Conservation (phyloP, 92 coral and sea anemone species). For the Bergia puertoricense region DNA sequence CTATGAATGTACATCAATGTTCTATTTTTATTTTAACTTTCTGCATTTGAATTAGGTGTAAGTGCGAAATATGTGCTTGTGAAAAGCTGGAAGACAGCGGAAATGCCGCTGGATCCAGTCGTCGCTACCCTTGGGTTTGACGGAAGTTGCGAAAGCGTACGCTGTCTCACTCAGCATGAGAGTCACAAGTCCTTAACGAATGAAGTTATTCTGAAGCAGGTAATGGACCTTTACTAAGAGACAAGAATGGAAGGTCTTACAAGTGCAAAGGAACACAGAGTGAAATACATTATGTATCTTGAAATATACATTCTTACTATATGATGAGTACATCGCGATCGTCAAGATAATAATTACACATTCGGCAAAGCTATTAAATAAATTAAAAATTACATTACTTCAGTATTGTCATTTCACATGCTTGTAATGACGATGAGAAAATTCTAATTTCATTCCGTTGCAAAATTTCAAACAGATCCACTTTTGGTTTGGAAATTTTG, state of each 20-base stretch:
- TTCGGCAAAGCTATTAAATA: background rate
- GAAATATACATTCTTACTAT: background rate
- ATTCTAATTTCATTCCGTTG: background rate
- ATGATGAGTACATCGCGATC: background rate
- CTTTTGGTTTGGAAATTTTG: background rate
- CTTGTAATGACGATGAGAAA: background rate
- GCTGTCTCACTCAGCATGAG: constrained; percentile 3
- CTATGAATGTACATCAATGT: no score
- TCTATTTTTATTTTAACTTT: background rate
- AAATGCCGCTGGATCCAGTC: background rate
- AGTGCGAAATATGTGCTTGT: background rate
- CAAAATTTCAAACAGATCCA: background rate
- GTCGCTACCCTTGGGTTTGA: background rate
- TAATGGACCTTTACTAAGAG: background rate
- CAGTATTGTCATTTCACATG: background rate
- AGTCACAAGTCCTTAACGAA: background rate
- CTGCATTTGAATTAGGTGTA: background rate
- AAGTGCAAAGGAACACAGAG: constrained; percentile 16
- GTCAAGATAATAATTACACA: background rate
- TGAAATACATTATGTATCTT: background rate
- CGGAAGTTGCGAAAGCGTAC: background rate
- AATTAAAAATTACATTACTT: background rate
- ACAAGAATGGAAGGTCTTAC: background rate
- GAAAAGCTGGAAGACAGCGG: background rate
- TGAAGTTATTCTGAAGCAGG: background rate